Percentiles rank a stretch among this genome's conserved stretches.
These are phyloP conservation scores for Ganaspis brasiliensis DNA, from an alignment of 2,888 invertebrate genomes.

Conservation along the genomic window DNA sequence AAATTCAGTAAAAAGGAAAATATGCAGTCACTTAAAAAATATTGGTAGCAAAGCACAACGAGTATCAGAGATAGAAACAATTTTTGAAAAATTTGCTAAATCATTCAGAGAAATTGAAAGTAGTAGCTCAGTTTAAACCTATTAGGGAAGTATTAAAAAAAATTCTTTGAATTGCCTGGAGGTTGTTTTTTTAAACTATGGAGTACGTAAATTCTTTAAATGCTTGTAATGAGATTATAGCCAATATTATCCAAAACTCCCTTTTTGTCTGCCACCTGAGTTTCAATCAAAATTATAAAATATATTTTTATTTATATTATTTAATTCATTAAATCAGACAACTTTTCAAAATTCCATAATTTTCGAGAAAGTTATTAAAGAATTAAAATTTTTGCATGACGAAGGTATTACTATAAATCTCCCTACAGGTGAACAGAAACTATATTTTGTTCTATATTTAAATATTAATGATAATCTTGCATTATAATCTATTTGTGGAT, in stretches of 20 bases:
- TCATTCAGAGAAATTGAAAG: slow-evolving; percentile 30
- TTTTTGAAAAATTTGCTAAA: slow-evolving; percentile 14
- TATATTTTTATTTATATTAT: slow-evolving; percentile 56
- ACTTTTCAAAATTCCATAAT: slow-evolving; percentile 53
- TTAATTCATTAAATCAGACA: slow-evolving; percentile 58
- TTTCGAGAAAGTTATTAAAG: slow-evolving; percentile 57
- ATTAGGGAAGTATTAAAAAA: slow-evolving; percentile 51
- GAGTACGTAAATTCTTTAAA: slow-evolving; percentile 51
- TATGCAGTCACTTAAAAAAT: slow-evolving; percentile 20
- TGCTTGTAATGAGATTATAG: slow-evolving; percentile 37
- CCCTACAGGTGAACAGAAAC: slow-evolving; percentile 4
- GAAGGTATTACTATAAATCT: slow-evolving; percentile 52
- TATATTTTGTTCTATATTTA: slow-evolving; percentile 55
- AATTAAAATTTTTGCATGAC: slow-evolving; percentile 54
- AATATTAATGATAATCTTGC: slow-evolving; percentile 59
- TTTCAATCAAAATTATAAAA: slow-evolving; percentile 54
- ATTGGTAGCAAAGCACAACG: too few species aligned
- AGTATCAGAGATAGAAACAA: too few species aligned
- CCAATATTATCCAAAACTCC: slow-evolving; percentile 52
- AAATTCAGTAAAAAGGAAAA: slow-evolving; percentile 13
- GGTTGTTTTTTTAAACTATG: slow-evolving; percentile 45
- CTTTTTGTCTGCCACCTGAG: slow-evolving; percentile 50
- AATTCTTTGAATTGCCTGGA: slow-evolving; percentile 53
- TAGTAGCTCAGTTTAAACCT: slow-evolving; percentile 56
- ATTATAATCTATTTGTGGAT: slow-evolving; percentile 39